These are phyloP conservation scores for Paramormyrops hopkinsi DNA, from an alignment of 2,797 vertebrate genomes.

Conservation along the genomic window DNA sequence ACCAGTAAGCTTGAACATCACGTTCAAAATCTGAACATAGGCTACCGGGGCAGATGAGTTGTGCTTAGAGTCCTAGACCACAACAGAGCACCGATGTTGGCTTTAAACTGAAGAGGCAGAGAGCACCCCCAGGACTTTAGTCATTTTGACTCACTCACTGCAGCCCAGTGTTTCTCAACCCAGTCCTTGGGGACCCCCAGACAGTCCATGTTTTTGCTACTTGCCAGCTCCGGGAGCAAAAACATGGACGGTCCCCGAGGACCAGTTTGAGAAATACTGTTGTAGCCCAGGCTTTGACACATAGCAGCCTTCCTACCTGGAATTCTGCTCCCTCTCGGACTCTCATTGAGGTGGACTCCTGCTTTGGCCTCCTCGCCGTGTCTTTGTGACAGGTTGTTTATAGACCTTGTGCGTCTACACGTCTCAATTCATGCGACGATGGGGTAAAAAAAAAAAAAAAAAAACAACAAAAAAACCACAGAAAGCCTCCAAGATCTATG, in stretches of 20 bases:
- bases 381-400: slow-evolving; percentile 22
- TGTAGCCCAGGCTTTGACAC: background rate
- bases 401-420: slow-evolving; percentile 25
- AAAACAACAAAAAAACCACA: background rate
- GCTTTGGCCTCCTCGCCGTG: slow-evolving; percentile 13
- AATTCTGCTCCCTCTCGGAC: slow-evolving; percentile 13
- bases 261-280: background rate
- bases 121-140: background rate
- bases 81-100: background rate
- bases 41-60: background rate
- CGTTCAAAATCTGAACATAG: background rate
- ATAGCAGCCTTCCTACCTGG: slow-evolving; percentile 20
- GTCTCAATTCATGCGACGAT: slow-evolving; percentile 19
- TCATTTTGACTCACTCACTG: background rate
- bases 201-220: background rate
- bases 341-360: slow-evolving; percentile 23
- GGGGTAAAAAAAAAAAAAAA: background rate
- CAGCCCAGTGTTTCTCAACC: background rate
- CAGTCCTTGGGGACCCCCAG: background rate
- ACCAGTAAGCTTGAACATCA: background rate
- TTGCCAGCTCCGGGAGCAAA: background rate
- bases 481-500: slow-evolving; percentile 18
- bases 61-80: background rate
- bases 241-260: background rate
- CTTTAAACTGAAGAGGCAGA: slow-evolving; percentile 7